A percentile compares a stretch with the other conserved stretches of the same genome.
Conservation (phyloP, 1,140 invertebrate species). For the Cotesia glomerata region DNA sequence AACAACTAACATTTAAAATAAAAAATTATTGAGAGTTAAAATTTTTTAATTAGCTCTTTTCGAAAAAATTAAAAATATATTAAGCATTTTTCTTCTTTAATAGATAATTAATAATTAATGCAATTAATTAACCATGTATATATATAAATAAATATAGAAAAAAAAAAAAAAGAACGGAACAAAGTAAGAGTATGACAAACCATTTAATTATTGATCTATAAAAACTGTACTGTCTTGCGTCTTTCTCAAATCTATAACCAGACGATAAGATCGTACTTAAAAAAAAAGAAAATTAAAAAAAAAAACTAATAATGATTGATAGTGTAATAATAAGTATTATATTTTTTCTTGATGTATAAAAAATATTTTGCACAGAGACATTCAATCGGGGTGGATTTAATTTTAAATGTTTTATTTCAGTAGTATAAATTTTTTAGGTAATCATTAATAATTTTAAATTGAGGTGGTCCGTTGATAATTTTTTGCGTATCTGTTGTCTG, state of each 20-base stretch:
- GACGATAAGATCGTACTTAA: conserved; percentile 3
- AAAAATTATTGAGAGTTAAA: too few species aligned
- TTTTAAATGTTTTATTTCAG: background rate
- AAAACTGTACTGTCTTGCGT: conserved; percentile 11
- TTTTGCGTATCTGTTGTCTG: conserved; percentile 58
- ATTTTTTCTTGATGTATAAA: conserved; percentile 3
- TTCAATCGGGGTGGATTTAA: background rate
- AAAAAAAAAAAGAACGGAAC: conserved; percentile 7
- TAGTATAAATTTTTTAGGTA: background rate
- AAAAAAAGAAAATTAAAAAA: background rate
- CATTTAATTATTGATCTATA: conserved; percentile 8
- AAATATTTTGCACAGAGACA: conserved; percentile 1
- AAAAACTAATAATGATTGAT: background rate
- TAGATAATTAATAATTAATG: conserved; percentile 6
- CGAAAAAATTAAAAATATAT: background rate
- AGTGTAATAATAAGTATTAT: background rate
- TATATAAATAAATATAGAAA: conserved; percentile 5
- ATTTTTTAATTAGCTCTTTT: too few species aligned
- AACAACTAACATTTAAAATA: too few species aligned
- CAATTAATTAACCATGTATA: background rate
- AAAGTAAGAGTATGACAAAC: conserved; percentile 11
- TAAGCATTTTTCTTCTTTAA: background rate
- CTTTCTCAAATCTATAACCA: conserved; percentile 15
- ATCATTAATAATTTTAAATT: background rate
- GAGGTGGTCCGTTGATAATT: conserved; percentile 29